Evolutionary conservation across 1,140 invertebrate genomes (phyloP).

Genomic region (Scaptomyza pallida): DNA sequence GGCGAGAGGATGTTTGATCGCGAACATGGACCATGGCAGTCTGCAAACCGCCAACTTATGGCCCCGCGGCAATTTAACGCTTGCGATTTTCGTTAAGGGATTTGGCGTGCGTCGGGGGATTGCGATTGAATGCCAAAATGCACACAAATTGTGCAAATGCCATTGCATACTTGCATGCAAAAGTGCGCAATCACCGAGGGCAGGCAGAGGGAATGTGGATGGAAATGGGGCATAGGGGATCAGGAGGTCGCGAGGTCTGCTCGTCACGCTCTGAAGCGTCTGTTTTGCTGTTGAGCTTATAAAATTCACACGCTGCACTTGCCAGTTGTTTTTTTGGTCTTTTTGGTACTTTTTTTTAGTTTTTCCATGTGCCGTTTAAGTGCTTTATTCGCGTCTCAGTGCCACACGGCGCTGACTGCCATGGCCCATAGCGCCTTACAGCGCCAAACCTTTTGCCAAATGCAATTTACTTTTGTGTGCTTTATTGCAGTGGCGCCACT

Average conservation of each 20-base stretch:
- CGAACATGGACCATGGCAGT: slow-evolving; percentile 21
- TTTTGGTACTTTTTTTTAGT: neutral
- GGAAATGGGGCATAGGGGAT: neutral
- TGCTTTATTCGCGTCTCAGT: slow-evolving; percentile 10
- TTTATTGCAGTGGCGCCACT: slow-evolving; percentile 30
- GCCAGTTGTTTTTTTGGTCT: slow-evolving; percentile 12
- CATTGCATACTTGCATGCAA: slow-evolving; percentile 56
- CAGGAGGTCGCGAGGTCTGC: neutral
- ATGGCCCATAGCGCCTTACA: slow-evolving; percentile 4
- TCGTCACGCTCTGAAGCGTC: slow-evolving; percentile 58
- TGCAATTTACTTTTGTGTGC: slow-evolving; percentile 71
- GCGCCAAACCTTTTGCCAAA: slow-evolving; percentile 50
- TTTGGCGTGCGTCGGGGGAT: slow-evolving; percentile 42
- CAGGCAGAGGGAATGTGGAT: neutral
- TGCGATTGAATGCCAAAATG: slow-evolving; percentile 79
- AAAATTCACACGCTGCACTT: slow-evolving; percentile 77
- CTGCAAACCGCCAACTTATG: slow-evolving; percentile 52
- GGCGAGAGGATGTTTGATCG: neutral
- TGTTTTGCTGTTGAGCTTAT: slow-evolving; percentile 62
- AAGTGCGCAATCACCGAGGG: slow-evolving; percentile 33
- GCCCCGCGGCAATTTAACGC: slow-evolving; percentile 73
- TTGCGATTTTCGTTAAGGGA: slow-evolving; percentile 71
- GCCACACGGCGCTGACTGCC: neutral
- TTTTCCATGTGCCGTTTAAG: slow-evolving; percentile 1
- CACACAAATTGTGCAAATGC: slow-evolving; percentile 71